Percentiles rank a stretch among this genome's conserved stretches.
Evolutionary conservation across 2,113 vertebrate genomes (phyloP).

Genomic region (Peromyscus polionotus): DNA sequence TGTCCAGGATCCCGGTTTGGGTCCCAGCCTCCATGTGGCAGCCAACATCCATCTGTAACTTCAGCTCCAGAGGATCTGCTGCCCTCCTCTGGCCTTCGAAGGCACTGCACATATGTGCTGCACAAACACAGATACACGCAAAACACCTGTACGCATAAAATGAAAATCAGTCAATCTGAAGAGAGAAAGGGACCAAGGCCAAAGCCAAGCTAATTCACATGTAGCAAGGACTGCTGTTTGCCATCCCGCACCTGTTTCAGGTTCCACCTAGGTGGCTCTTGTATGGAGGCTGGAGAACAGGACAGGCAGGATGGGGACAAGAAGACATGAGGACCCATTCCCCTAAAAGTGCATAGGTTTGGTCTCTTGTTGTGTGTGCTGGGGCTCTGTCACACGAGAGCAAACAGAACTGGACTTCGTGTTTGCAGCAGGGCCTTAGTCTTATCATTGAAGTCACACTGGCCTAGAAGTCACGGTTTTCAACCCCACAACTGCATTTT

Average conservation of each 20-base stretch:
- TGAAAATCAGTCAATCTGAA: background rate
- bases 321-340: background rate
- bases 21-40: background rate
- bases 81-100: background rate
- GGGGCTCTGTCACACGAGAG: background rate
- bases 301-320: too few relatives aligned
- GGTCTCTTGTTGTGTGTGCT: background rate
- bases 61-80: too few relatives aligned
- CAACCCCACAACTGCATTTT: background rate
- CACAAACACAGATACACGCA: background rate
- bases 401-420: background rate
- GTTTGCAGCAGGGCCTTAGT: background rate
- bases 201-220: background rate
- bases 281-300: background rate
- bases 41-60: background rate
- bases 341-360: background rate
- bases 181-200: background rate
- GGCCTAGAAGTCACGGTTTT: background rate
- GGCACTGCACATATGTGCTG: background rate
- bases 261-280: background rate
- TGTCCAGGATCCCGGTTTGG: background rate
- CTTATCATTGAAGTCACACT: background rate
- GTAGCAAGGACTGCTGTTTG: background rate
- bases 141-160: background rate
- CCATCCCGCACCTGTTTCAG: background rate